Conservation (phyloP, 2,888 invertebrate genomes). For the Yponomeuta malinellus region DNA sequence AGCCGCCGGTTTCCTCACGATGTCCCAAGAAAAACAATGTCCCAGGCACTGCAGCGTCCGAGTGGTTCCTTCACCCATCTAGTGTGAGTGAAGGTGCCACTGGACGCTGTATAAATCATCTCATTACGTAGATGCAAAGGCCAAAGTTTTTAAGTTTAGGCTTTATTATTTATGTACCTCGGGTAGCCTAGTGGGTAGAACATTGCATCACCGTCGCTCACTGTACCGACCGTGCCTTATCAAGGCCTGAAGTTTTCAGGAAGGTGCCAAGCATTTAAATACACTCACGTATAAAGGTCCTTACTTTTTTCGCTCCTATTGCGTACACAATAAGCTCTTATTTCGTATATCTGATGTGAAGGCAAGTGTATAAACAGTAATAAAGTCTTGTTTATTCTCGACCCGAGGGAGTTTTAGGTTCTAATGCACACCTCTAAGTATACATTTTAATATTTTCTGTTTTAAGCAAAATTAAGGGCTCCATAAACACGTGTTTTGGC, state of each 20-base stretch:
- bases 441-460: constrained; percentile 1
- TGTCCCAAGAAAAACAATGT: too few species aligned
- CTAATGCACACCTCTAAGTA: background rate
- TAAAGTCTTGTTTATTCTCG: constrained; percentile 4
- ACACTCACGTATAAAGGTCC: background rate
- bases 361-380: background rate
- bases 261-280: background rate
- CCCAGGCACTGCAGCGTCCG: too few species aligned
- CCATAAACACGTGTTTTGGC: background rate
- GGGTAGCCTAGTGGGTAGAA: too few species aligned
- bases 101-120: too few species aligned
- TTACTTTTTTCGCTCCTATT: background rate
- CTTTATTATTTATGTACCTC: too few species aligned
- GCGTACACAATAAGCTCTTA: background rate
- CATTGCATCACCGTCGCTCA: too few species aligned
- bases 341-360: background rate
- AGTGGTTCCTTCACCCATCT: too few species aligned
- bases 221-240: background rate
- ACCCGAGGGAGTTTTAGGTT: constrained; percentile 3
- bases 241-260: background rate
- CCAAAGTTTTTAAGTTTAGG: too few species aligned
- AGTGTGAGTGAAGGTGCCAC: too few species aligned
- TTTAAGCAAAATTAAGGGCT: background rate
- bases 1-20: too few species aligned
- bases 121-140: too few species aligned